These are phyloP conservation scores for Mus caroli DNA, from an alignment of 2,797 vertebrate species.

Conservation along the genomic window DNA sequence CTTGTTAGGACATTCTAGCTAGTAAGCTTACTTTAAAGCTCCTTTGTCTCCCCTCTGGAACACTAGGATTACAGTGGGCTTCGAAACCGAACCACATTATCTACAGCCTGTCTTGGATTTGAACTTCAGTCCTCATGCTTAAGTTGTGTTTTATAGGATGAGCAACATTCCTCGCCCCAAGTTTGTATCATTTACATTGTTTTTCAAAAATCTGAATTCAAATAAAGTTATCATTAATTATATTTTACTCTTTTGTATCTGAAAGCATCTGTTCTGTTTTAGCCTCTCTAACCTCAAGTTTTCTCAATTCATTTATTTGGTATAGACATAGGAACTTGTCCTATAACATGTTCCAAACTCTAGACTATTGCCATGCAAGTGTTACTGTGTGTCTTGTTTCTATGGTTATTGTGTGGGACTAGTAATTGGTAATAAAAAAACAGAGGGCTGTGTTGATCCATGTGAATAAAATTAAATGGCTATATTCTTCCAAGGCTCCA, in stretches of 20 bases:
- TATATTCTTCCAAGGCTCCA: background rate
- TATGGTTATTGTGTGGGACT: background rate
- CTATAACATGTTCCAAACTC: background rate
- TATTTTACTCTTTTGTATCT: background rate
- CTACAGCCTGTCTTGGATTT: background rate
- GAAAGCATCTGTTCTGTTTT: background rate
- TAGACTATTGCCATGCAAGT: background rate
- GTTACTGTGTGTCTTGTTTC: background rate
- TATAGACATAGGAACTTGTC: slow-evolving; percentile 17
- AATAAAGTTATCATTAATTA: background rate
- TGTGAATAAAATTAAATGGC: background rate
- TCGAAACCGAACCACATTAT: background rate
- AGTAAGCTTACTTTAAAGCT: background rate
- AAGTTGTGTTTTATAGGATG: background rate
- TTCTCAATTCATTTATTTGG: background rate
- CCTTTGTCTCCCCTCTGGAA: no score
- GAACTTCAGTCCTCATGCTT: background rate
- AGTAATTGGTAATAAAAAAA: background rate
- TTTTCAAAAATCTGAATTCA: background rate
- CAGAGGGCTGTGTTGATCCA: background rate
- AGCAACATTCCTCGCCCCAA: background rate
- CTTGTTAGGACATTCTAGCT: background rate
- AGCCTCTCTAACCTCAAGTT: background rate
- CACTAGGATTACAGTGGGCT: background rate
- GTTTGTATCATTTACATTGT: background rate